Base-by-base conservation (phyloP, 2,797 vertebrate species). In the Kryptopterus vitreolus region DNA sequence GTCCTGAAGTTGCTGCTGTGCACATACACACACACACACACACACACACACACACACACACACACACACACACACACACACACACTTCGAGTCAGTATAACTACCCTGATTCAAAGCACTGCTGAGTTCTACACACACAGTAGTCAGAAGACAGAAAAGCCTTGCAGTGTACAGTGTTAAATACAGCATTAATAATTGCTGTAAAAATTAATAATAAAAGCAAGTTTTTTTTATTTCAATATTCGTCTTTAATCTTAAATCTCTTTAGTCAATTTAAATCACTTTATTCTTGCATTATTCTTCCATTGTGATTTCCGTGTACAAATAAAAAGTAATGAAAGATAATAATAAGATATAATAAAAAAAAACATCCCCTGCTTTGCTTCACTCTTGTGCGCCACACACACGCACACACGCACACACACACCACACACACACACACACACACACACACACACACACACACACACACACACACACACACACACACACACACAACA, bases 1-100 rank as follows among this genome's bases (percentile, higher is more conserved):
- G 92, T 99, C 98, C 94, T 99, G 97, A 93, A 99, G 96, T 93
- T 99, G 97, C 96, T 99, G 98, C 97, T 99, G 92, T 91, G 95
- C 92, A 77, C 13, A 58, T 85, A 82, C 65, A 71, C 52, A 63
- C 53, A 83, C 79, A 81, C 78, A 80, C 83, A 63, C 50, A 33
- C 29, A 61, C n/a, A 80, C 87, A 26, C 65, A 57, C 78, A 62
- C 57, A 57, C 78, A 77, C 59, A 69, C 52, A 38, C 72, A 26
- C 48, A 68, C 65, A 43, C 35, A 26, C 31, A 70, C 73, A 48
- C 74, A 76, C 35, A 76, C 22, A 50, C 0, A 70, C 72, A 52
- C 62, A 77, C 48, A 58, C 50, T 26, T 46, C 57, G 31, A 13
- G 1, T 65, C 18, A 65, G 50, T 20, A 31, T 24, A 11, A 31